Evolutionary conservation across 2,888 invertebrate species (phyloP).

Genomic region (Agonopterix arenella): DNA sequence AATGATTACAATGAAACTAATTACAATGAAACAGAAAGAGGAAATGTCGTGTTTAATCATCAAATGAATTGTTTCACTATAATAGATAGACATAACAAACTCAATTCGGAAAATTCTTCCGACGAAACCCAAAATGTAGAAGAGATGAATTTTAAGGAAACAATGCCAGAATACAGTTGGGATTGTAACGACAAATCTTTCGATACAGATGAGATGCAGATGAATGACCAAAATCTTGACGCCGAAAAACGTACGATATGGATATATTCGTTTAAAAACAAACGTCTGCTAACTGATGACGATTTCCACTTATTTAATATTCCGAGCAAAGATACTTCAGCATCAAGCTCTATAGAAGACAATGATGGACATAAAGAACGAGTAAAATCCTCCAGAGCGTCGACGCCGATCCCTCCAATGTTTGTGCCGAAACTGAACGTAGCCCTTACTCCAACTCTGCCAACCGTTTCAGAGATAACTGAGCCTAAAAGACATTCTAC

Average conservation of each 20-base stretch:
- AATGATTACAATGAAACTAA: background rate
- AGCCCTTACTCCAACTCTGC: constrained; percentile 39
- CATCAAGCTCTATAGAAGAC: constrained; percentile 27
- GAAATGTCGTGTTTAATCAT: constrained; percentile 19
- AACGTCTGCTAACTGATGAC: constrained; percentile 34
- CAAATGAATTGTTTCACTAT: constrained; percentile 42
- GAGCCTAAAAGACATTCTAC: constrained; percentile 33
- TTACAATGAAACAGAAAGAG: constrained; percentile 9
- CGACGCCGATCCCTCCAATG: constrained; percentile 41
- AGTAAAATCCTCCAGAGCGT: constrained; percentile 19
- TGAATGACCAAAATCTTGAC: constrained; percentile 24
- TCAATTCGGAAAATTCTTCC: constrained; percentile 37
- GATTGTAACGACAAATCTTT: background rate
- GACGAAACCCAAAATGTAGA: constrained; percentile 18
- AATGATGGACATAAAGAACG: constrained; percentile 16
- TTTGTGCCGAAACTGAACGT: constrained; percentile 48
- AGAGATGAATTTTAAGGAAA: constrained; percentile 1
- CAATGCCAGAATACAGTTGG: too few species aligned
- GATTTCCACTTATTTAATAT: constrained; percentile 32
- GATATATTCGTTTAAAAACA: constrained; percentile 60
- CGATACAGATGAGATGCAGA: constrained; percentile 16
- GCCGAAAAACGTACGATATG: constrained; percentile 42
- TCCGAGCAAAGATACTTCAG: constrained; percentile 22
- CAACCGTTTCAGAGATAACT: constrained; percentile 54
- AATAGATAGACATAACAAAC: constrained; percentile 29